A percentile compares a stretch with the other conserved stretches of the same genome.
phyloP scores from a whole-genome alignment of 2,888 invertebrate genomes.

The Aleiodes alternator region DNA sequence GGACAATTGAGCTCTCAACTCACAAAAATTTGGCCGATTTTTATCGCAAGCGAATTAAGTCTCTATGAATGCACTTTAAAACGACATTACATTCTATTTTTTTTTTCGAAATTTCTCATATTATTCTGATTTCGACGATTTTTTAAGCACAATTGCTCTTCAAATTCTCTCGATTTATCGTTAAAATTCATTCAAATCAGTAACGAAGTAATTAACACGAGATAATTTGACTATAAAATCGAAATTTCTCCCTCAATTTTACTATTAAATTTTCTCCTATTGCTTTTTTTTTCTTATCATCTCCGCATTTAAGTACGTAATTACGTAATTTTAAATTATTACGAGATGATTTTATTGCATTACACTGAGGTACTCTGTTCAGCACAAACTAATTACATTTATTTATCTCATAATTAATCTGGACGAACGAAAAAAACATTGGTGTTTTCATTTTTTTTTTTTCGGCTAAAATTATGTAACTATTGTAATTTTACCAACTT shows the following conservation, averaged over 20 bases:
- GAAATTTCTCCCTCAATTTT: not conserved
- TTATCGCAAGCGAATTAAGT: conserved; percentile 27
- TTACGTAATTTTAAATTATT: not conserved
- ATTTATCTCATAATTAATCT: conserved; percentile 7
- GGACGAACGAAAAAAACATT: conserved; percentile 29
- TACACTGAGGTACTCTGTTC: conserved; percentile 41
- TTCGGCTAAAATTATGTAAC: not conserved
- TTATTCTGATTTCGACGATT: conserved; percentile 1
- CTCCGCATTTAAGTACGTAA: too few species aligned
- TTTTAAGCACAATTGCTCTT: conserved; percentile 4
- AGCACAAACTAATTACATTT: conserved; percentile 38
- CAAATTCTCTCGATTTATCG: not conserved
- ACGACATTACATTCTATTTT: conserved; percentile 9
- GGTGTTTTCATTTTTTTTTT: not conserved
- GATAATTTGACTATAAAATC: not conserved
- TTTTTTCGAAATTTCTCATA: not conserved
- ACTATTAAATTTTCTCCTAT: not conserved
- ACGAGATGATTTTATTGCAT: conserved; percentile 14
- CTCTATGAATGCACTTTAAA: conserved; percentile 17
- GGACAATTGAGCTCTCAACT: conserved; percentile 5
- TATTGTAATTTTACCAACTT: not conserved
- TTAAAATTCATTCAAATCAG: conserved; percentile 10
- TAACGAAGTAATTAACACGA: too few species aligned
- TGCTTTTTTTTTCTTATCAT: too few species aligned
- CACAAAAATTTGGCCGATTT: conserved; percentile 18